phyloP scores from a whole-genome alignment of 2,797 vertebrate genomes.

The Vireo griseus region DNA sequence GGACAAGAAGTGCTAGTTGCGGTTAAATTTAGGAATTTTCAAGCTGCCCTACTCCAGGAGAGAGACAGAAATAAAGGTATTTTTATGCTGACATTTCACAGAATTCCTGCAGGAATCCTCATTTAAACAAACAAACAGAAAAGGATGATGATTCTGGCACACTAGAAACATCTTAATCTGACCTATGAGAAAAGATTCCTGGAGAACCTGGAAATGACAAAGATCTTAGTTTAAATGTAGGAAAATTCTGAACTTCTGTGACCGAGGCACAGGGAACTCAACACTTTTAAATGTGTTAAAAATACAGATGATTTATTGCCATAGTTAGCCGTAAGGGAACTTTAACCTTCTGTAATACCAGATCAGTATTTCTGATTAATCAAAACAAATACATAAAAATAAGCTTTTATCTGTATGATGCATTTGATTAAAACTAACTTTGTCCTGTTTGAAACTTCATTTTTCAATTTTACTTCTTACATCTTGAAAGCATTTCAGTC shows the following conservation, averaged over 20 bases:
- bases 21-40: neutral
- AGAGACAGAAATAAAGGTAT: neutral
- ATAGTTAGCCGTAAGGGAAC: neutral
- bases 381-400: neutral
- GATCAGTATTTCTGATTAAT: neutral
- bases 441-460: neutral
- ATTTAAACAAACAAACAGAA: constrained; percentile 25
- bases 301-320: constrained; percentile 20
- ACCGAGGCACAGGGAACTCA: constrained; percentile 28
- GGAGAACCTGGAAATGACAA: constrained; percentile 20
- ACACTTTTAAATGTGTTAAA: constrained; percentile 32
- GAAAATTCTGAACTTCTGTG: constrained; percentile 37
- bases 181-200: constrained; percentile 32
- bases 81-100: neutral
- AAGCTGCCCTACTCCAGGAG: neutral
- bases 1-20: neutral
- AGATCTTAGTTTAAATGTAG: constrained; percentile 12
- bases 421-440: neutral
- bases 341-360: neutral
- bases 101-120: constrained; percentile 21
- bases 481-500: neutral
- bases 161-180: constrained; percentile 12
- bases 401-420: neutral
- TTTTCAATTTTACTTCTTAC: neutral
- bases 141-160: neutral